Percentiles rank a stretch among this genome's conserved stretches.
Evolutionary conservation across 1,140 invertebrate genomes (phyloP).

Genomic region (Hylaeus volcanicus): DNA sequence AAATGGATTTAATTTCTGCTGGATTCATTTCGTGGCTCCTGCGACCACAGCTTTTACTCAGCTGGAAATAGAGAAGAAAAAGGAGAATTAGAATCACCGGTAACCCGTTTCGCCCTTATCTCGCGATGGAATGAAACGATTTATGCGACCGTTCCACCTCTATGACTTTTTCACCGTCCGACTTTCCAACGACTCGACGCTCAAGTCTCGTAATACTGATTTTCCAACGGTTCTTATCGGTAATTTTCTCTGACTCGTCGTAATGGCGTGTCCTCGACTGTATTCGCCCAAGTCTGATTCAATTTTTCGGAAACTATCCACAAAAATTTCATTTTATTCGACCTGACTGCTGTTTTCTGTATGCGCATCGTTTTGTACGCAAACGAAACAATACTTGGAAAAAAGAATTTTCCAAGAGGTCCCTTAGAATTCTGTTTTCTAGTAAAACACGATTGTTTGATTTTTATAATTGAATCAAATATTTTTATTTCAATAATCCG

Average conservation of each 20-base stretch:
- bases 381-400: no score
- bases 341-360: no score
- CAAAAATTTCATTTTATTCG: neutral
- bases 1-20: conserved; percentile 35
- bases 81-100: neutral
- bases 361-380: no score
- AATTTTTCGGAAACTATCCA: neutral
- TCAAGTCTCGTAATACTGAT: neutral
- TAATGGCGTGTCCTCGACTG: neutral
- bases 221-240: neutral
- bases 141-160: no score
- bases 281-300: neutral
- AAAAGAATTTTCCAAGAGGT: no score
- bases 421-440: no score
- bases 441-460: no score
- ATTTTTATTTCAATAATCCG: no score
- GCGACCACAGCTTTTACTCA: conserved; percentile 48
- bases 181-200: neutral
- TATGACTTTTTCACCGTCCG: no score
- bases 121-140: neutral
- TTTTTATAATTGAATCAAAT: no score
- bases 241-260: neutral
- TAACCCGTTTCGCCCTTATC: neutral
- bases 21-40: conserved; percentile 70
- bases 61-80: conserved; percentile 16